Conservation (phyloP, 30 jellyfish, hydroid and myxozoan genomes). For the Aurelia sp. region DNA sequence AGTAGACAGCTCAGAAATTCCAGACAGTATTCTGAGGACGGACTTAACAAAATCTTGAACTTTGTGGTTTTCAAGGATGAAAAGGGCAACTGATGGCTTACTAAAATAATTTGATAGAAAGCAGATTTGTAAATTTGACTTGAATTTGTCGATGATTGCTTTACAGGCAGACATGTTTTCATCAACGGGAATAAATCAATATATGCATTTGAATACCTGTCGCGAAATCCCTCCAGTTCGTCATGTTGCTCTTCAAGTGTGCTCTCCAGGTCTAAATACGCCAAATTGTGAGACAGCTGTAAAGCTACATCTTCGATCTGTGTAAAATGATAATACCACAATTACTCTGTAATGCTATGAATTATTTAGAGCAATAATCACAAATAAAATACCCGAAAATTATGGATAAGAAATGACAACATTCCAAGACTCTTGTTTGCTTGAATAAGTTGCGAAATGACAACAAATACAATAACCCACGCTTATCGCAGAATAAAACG, state of each 20-base stretch:
- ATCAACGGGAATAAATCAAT: conserved; percentile 27
- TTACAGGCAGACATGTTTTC: conserved; percentile 5
- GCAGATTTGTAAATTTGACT: neutral
- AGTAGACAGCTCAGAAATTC: no score
- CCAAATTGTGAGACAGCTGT: conserved; percentile 94
- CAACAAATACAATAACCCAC: no score
- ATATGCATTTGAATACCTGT: conserved; percentile 73
- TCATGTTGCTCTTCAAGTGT: conserved; percentile 97
- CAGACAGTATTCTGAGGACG: no score
- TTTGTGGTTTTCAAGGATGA: neutral
- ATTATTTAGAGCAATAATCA: neutral
- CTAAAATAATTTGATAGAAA: conserved; percentile 6
- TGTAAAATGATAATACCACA: conserved; percentile 5
- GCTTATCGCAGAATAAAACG: no score
- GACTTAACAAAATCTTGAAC: no score
- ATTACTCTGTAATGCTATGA: neutral
- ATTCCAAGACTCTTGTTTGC: no score
- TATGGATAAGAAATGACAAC: no score
- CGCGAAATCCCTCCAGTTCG: conserved; percentile 97
- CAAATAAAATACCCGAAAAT: neutral
- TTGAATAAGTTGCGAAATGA: no score
- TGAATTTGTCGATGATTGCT: neutral
- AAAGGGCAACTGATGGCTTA: neutral
- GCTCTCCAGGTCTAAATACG: conserved; percentile 93
- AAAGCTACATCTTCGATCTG: conserved; percentile 97